Evolutionary conservation across 2,113 vertebrate genomes (phyloP), one percentile per base, ranked within the genome.

Genomic region (Apeltes quadracus): DNA sequence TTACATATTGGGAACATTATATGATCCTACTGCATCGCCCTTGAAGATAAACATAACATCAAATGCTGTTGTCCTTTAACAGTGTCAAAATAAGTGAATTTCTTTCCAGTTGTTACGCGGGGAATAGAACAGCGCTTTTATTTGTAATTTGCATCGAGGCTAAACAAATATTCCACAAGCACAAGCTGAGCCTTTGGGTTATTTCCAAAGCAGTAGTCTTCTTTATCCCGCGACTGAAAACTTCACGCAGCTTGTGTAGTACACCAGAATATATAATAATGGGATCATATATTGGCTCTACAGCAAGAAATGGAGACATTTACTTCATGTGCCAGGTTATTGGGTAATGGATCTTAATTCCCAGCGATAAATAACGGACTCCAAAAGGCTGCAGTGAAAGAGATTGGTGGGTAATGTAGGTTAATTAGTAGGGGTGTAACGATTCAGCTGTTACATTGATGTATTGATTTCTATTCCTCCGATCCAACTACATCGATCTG

Each of bases 351-450:
- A 48, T 59, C 78, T 74, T 69, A 59, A 56, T 16, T 51, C 61
- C 20, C 55, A 32, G 7, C 3, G 3, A 23, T 64, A 63, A 75
- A 59, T 50, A 41, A 27, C 54, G 6, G 27, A 50, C 55, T 77
- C 58, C 55, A 29, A 11, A 20, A 61, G 36, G 61, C 43, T 66
- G 23, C 14, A 15, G 18, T 9, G 44, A 71, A 56, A 51, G 44
- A 83, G 61, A 72, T 55, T 64, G 78, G 70, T 81, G 56, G 75
- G 53, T 75, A 53, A 73, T 75, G 22, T 63, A 51, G 61, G 78
- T 63, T 63, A 65, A 53, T 75, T 48, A 22, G 32, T 62, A 38
- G 69, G 12, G n/a, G n/a, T n/a, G n/a, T n/a, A n/a, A n/a, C n/a
- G n/a, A n/a, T n/a, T n/a, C n/a, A n/a, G n/a, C n/a, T n/a, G n/a